These are phyloP conservation scores for Turritopsis rubra DNA, from an alignment of 30 jellyfish, hydroid and myxozoan genomes.

Conservation along the genomic window DNA sequence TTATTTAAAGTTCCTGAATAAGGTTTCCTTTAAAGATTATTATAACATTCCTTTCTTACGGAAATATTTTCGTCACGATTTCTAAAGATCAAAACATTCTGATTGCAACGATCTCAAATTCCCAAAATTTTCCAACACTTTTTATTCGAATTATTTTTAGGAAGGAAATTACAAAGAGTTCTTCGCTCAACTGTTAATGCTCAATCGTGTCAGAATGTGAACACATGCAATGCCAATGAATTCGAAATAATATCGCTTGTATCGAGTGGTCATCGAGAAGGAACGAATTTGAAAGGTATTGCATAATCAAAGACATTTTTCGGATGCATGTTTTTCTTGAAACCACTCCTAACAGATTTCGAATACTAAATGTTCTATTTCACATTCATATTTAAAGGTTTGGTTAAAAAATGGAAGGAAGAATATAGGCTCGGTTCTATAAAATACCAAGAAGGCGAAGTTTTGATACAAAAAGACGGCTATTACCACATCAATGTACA, in stretches of 20 bases:
- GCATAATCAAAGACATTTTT: too few species aligned
- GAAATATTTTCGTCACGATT: too few species aligned
- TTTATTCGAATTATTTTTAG: not conserved
- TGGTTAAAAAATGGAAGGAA: slow-evolving; percentile 4
- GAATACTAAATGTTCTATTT: not conserved
- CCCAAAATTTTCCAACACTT: too few species aligned
- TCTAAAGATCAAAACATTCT: too few species aligned
- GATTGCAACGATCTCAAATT: too few species aligned
- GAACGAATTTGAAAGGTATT: not conserved
- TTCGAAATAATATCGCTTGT: not conserved
- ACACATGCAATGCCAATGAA: not conserved
- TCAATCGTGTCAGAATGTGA: not conserved
- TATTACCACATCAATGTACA: slow-evolving; percentile 9
- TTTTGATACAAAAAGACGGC: not conserved
- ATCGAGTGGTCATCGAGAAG: not conserved
- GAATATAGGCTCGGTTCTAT: slow-evolving; percentile 1
- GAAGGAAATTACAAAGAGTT: not conserved
- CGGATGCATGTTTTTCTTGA: too few species aligned
- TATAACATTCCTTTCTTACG: too few species aligned
- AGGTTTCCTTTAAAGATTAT: too few species aligned
- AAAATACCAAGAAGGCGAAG: not conserved
- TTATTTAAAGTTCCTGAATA: too few species aligned
- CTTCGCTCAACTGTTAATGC: not conserved
- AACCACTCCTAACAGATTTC: too few species aligned
- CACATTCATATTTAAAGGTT: not conserved